These are phyloP conservation scores for Hypanus sabinus DNA, from an alignment of 2,113 vertebrate species.

Conservation along the genomic window DNA sequence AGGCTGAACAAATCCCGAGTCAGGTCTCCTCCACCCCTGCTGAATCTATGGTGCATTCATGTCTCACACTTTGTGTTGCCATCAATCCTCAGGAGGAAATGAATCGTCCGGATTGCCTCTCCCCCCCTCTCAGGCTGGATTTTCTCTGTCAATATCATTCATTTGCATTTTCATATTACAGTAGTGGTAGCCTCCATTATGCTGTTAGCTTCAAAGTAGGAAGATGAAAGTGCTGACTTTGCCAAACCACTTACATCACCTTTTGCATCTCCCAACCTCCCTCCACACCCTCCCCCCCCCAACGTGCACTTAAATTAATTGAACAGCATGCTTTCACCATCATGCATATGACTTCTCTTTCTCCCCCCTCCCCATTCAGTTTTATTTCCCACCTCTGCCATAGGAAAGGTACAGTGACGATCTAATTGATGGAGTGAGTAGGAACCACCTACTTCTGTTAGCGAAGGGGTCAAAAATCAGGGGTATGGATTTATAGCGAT, in stretches of 20 bases:
- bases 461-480: no score
- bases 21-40: neutral
- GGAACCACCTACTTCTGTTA: no score
- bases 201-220: neutral
- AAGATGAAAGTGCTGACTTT: conserved; percentile 9
- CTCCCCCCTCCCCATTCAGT: neutral
- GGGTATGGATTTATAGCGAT: no score
- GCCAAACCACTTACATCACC: neutral
- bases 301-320: conserved; percentile 20
- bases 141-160: conserved; percentile 18
- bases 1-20: neutral
- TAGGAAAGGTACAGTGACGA: no score
- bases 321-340: neutral
- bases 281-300: neutral
- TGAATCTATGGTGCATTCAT: neutral
- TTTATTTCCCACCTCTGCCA: neutral
- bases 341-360: neutral
- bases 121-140: neutral
- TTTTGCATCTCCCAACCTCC: neutral
- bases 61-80: neutral
- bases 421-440: no score
- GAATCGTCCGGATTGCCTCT: conserved; percentile 2
- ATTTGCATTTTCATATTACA: conserved; percentile 31
- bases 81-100: conserved; percentile 35
- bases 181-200: neutral